Evolutionary conservation across 2,113 vertebrate species (phyloP).

Genomic region (Ovibos moschatus): DNA sequence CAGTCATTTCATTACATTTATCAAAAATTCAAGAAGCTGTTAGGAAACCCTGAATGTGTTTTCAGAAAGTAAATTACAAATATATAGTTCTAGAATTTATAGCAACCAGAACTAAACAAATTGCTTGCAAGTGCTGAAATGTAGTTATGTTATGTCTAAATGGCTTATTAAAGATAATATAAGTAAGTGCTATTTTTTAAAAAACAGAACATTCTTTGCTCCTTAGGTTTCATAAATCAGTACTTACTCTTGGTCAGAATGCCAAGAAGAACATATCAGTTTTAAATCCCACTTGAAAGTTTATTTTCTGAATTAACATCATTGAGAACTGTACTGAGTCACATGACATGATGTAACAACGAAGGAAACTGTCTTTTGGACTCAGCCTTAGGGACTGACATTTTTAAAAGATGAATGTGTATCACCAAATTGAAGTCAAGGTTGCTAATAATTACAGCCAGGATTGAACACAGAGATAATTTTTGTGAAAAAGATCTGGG

Average conservation of each 20-base stretch:
- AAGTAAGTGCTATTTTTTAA: conserved; percentile 9
- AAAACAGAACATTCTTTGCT: conserved; percentile 57
- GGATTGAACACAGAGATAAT: not conserved
- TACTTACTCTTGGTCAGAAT: conserved; percentile 46
- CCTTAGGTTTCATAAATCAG: conserved; percentile 57
- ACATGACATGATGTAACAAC: not conserved
- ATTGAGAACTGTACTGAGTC: conserved; percentile 28
- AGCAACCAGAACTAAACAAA: conserved; percentile 42
- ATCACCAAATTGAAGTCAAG: not conserved
- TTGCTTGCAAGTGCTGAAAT: conserved; percentile 58
- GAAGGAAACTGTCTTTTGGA: not conserved
- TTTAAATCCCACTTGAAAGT: conserved; percentile 59
- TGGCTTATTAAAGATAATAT: conserved; percentile 57
- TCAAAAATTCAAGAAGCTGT: conserved; percentile 55
- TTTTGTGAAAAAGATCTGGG: not conserved
- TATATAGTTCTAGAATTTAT: conserved; percentile 51
- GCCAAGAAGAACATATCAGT: conserved; percentile 28
- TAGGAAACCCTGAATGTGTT: conserved; percentile 25
- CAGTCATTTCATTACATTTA: conserved; percentile 50
- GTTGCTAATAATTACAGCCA: not conserved
- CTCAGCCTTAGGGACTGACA: not conserved
- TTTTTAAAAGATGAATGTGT: not conserved
- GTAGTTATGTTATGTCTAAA: conserved; percentile 40
- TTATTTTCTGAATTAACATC: conserved; percentile 75
- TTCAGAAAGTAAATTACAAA: conserved; percentile 68